Evolutionary conservation across 2,888 invertebrate species (phyloP).

Genomic region (Lordiphosa fenestrarum): DNA sequence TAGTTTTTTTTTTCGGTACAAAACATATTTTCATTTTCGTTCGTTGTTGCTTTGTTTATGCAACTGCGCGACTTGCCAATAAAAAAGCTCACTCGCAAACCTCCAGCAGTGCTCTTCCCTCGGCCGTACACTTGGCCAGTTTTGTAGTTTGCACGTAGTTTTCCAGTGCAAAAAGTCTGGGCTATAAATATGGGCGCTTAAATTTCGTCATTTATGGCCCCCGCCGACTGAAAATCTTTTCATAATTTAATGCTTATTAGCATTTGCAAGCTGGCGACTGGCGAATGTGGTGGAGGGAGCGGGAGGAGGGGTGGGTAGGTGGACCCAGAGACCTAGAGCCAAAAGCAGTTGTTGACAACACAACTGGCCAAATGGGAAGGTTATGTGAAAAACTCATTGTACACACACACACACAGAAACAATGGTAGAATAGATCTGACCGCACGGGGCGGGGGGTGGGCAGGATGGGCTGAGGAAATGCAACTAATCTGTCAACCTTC

Average conservation of each 20-base stretch:
- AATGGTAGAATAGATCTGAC: constrained; percentile 3
- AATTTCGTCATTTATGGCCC: constrained; percentile 69
- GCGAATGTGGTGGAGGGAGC: neutral
- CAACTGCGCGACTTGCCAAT: constrained; percentile 69
- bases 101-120: neutral
- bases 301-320: neutral
- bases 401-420: neutral
- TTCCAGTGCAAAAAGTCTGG: constrained; percentile 75
- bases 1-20: constrained; percentile 36
- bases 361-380: constrained; percentile 12
- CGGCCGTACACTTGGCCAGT: neutral
- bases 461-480: constrained; percentile 1
- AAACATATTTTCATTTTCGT: constrained; percentile 52
- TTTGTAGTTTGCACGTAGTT: constrained; percentile 36
- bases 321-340: constrained; percentile 11
- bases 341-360: constrained; percentile 1
- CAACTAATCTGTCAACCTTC: constrained; percentile 35
- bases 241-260: constrained; percentile 72
- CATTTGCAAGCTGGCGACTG: constrained; percentile 44
- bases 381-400: constrained; percentile 20
- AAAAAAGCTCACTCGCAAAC: constrained; percentile 23
- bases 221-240: constrained; percentile 60
- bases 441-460: neutral
- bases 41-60: constrained; percentile 52
- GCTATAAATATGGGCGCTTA: constrained; percentile 70